A percentile compares a stretch with the other conserved stretches of the same genome.
Evolutionary conservation across 2,113 vertebrate species (phyloP).

Genomic region (Rhea pennata): DNA sequence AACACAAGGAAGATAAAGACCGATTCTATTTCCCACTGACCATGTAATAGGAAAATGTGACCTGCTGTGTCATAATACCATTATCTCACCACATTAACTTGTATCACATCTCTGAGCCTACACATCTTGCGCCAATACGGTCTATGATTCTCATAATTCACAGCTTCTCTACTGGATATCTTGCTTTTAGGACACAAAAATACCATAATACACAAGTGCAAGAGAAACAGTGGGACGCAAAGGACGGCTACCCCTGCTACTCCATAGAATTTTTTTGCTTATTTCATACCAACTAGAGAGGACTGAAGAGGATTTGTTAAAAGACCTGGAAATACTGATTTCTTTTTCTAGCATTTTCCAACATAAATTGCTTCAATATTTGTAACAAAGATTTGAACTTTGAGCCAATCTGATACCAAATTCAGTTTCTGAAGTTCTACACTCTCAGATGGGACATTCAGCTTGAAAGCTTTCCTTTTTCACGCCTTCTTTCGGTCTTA

Average conservation of each 20-base stretch:
- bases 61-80: not conserved
- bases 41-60: accelerated
- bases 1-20: not conserved
- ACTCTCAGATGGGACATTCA: not conserved
- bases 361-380: not conserved
- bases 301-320: not conserved
- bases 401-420: not conserved
- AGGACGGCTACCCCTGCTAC: not conserved
- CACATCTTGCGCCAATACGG: not conserved
- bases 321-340: not conserved
- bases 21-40: not conserved
- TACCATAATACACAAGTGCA: not conserved
- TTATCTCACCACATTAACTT: not conserved
- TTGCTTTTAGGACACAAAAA: not conserved
- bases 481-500: not conserved
- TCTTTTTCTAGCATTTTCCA: not conserved
- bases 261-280: accelerated
- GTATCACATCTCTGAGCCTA: not conserved
- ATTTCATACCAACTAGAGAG: not conserved
- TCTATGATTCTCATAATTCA: not conserved
- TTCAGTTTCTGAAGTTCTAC: not conserved
- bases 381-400: not conserved
- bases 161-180: not conserved
- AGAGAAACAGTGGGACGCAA: not conserved
- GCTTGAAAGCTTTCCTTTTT: not conserved